Base-by-base conservation (phyloP, 2,888 invertebrate genomes). In the Zootermopsis nevadensis region DNA sequence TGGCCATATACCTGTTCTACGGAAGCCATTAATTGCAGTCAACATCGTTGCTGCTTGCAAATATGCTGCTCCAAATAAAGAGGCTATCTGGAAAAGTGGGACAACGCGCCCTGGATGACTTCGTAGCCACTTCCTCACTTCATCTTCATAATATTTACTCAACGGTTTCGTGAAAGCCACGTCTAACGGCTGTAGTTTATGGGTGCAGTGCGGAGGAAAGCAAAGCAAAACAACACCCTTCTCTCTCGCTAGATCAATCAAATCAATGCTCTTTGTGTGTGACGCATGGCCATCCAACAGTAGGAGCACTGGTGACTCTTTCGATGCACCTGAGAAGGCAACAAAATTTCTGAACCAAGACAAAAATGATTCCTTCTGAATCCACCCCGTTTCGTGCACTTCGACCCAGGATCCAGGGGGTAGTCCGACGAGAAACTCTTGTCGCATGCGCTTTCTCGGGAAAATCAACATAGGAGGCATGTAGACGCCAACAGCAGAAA, bases 401-500 rank as follows among this genome's bases (percentile, higher is more conserved):
- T 22, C 30, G 4, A 0, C 76, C 27, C 35, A 22, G 2, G 38
- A n/a, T 22, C 38, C 67, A 15, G 67, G 31, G 0, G 31, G 67
- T n/a, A 31, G 24, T 1, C 30, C 30, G 0, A n/a, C 12, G 8
- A 27, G 67, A 31, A 67, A n/a, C 27, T 12, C 86, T 0, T 84
- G 84, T 60, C 87, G 88, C 86, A 87, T 87, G 55, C 87, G 86
- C 83, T 88, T 87, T 8, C 88, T 81, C 0, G 86, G 86, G 85
- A 88, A 89, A 81, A 89, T 87, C n/a, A 89, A 85, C 12, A 87
- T 82, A 22, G 88, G 88, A 7, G 88, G 88, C 22, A 89, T 85
- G 85, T 85, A 87, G 60, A 86, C 69, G 8, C 88, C 88, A 48
- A 85, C 85, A 53, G 87, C 88, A 82, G 85, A 87, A 86, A 89